phyloP scores from a whole-genome alignment of 2,888 invertebrate genomes.

The Oxystoma pomonae region DNA sequence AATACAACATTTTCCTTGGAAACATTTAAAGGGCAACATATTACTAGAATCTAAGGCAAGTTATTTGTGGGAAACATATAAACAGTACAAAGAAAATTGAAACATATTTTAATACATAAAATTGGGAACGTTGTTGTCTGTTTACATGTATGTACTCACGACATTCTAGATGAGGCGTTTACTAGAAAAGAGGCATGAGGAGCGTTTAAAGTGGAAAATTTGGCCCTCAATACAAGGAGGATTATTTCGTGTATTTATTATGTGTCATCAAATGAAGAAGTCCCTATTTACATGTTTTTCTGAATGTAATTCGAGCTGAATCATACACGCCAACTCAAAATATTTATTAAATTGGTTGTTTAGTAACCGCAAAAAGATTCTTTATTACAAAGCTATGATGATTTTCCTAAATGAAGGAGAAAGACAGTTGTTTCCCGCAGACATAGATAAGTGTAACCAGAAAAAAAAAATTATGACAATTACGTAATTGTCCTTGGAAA shows the following conservation, averaged over 20 bases:
- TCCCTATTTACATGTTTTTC: too few relatives aligned
- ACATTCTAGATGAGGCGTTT: conserved; percentile 86
- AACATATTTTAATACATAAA: conserved; percentile 78
- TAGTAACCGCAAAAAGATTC: too few relatives aligned
- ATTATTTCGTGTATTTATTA: too few relatives aligned
- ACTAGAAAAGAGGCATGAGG: conserved; percentile 92
- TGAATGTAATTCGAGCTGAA: conserved; percentile 85
- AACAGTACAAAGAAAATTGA: conserved; percentile 61
- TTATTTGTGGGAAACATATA: conserved; percentile 55
- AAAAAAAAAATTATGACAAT: too few relatives aligned
- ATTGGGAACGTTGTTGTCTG: conserved; percentile 82
- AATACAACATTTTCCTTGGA: too few relatives aligned
- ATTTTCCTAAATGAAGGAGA: conserved; percentile 88
- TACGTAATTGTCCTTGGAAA: too few relatives aligned
- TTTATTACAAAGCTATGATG: conserved; percentile 71
- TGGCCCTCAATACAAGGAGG: too few relatives aligned
- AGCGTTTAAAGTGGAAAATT: conserved; percentile 69
- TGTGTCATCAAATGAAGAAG: too few relatives aligned
- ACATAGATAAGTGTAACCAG: too few relatives aligned
- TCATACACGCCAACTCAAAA: conserved; percentile 88
- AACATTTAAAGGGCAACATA: too few relatives aligned
- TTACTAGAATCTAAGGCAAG: too few relatives aligned
- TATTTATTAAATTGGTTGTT: too few relatives aligned
- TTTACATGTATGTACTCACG: conserved; percentile 85
- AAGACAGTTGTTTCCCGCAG: conserved; percentile 75